A percentile compares a stretch with the other conserved stretches of the same genome.
These are phyloP conservation scores for Sebastes oblongus DNA, from an alignment of 2,797 vertebrate species.

Conservation along the genomic window DNA sequence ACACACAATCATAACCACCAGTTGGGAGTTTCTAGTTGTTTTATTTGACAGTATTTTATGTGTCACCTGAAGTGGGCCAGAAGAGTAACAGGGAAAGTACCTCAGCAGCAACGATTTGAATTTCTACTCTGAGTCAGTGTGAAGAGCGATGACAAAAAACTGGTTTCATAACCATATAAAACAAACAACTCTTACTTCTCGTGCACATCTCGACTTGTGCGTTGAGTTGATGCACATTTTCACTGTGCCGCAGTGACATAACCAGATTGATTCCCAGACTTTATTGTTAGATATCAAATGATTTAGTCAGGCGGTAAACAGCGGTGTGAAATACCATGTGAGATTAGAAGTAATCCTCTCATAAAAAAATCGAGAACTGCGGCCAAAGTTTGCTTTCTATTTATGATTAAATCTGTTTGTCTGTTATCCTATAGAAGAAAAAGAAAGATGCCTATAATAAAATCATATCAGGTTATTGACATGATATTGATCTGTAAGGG, in stretches of 20 bases:
- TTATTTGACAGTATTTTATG: constrained; percentile 7
- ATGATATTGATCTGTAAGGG: not conserved
- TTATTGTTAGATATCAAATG: not conserved
- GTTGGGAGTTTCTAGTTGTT: not conserved
- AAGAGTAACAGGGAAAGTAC: constrained; percentile 56
- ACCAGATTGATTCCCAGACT: not conserved
- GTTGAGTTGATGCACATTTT: not conserved
- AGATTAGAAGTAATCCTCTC: not conserved
- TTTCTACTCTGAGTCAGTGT: constrained; percentile 37
- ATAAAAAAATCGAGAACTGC: not conserved
- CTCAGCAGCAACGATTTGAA: constrained; percentile 52
- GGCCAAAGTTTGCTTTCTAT: not conserved
- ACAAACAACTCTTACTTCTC: constrained; percentile 28
- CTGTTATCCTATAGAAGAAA: not conserved
- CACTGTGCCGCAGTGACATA: not conserved
- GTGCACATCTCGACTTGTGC: not conserved
- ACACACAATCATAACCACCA: not conserved
- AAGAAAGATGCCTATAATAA: not conserved
- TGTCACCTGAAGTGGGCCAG: constrained; percentile 19
- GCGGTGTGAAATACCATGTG: not conserved
- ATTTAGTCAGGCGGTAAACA: not conserved
- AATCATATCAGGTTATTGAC: not conserved
- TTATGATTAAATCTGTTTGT: not conserved
- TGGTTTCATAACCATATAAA: constrained; percentile 42
- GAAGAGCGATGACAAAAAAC: constrained; percentile 25